Evolutionary conservation across 1,140 invertebrate species (phyloP).

Genomic region (Penaeus vannamei): DNA sequence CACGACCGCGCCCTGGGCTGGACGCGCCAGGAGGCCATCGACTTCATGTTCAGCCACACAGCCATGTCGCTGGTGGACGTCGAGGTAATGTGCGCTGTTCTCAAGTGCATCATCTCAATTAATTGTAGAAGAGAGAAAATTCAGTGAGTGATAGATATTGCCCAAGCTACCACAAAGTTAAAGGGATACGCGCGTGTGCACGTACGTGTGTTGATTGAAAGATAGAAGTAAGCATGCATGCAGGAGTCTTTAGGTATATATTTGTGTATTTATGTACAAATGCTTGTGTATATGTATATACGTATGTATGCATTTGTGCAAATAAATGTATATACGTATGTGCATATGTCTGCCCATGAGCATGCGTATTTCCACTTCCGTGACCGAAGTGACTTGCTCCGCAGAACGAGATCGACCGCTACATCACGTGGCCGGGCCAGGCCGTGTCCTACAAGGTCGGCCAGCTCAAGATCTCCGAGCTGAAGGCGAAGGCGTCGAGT

Average conservation of each 20-base stretch:
- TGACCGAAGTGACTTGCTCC: neutral
- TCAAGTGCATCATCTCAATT: neutral
- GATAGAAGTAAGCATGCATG: too few species aligned
- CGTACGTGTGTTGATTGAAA: too few species aligned
- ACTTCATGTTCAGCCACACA: slow-evolving; percentile 72
- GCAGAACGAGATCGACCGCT: slow-evolving; percentile 72
- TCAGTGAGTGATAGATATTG: neutral
- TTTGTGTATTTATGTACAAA: too few species aligned
- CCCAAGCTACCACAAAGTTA: too few species aligned
- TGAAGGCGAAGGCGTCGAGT: slow-evolving; percentile 70
- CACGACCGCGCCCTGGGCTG: slow-evolving; percentile 69
- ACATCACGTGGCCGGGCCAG: slow-evolving; percentile 74
- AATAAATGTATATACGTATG: too few species aligned
- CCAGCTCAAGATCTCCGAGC: slow-evolving; percentile 72
- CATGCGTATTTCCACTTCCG: neutral
- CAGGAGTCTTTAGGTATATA: too few species aligned
- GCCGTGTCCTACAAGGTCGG: slow-evolving; percentile 75
- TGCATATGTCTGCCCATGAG: neutral
- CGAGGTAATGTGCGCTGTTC: neutral
- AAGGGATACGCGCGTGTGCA: too few species aligned
- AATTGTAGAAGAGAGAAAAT: neutral
- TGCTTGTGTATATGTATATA: too few species aligned
- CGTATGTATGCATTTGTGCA: neutral
- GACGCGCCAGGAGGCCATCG: slow-evolving; percentile 72
- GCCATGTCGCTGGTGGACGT: slow-evolving; percentile 50